A percentile compares a stretch with the other conserved stretches of the same genome.
These are phyloP conservation scores for Lasioglossum calceatum DNA, from an alignment of 2,888 invertebrate species.

Conservation along the genomic window DNA sequence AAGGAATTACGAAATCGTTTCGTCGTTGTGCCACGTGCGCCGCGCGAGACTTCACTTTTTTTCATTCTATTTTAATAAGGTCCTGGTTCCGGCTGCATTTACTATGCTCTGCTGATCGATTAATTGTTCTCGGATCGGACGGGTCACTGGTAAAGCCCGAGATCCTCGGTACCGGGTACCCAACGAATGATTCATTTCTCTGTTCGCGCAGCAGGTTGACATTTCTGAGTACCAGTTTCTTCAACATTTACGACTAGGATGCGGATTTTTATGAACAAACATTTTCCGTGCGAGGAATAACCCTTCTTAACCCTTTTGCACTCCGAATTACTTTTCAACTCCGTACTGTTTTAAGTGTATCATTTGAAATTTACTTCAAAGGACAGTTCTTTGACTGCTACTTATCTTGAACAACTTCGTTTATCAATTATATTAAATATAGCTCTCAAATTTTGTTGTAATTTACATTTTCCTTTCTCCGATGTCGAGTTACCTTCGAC, in stretches of 20 bases:
- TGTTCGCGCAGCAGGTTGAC: neutral
- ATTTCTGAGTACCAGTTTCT: neutral
- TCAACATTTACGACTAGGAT: neutral
- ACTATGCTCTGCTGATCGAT: slow-evolving; percentile 37
- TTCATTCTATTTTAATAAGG: slow-evolving; percentile 54
- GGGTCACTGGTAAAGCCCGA: slow-evolving; percentile 28
- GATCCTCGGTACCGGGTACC: slow-evolving; percentile 6
- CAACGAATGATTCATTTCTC: slow-evolving; percentile 1
- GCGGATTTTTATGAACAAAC: too few relatives aligned
- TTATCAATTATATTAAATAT: too few relatives aligned
- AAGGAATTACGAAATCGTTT: slow-evolving; percentile 64
- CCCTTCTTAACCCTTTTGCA: too few relatives aligned
- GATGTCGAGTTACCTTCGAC: too few relatives aligned
- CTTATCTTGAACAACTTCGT: too few relatives aligned
- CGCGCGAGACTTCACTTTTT: slow-evolving; percentile 37
- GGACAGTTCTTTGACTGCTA: too few relatives aligned
- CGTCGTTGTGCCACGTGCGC: slow-evolving; percentile 45
- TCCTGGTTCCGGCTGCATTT: slow-evolving; percentile 67
- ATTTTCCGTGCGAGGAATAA: too few relatives aligned
- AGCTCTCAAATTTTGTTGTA: too few relatives aligned
- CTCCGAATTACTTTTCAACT: too few relatives aligned
- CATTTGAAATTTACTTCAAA: too few relatives aligned
- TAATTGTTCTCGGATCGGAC: slow-evolving; percentile 46
- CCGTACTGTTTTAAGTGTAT: too few relatives aligned
- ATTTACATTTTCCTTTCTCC: too few relatives aligned